These are phyloP conservation scores for Morpho deidamia DNA, from an alignment of 2,888 invertebrate species.

Conservation along the genomic window DNA sequence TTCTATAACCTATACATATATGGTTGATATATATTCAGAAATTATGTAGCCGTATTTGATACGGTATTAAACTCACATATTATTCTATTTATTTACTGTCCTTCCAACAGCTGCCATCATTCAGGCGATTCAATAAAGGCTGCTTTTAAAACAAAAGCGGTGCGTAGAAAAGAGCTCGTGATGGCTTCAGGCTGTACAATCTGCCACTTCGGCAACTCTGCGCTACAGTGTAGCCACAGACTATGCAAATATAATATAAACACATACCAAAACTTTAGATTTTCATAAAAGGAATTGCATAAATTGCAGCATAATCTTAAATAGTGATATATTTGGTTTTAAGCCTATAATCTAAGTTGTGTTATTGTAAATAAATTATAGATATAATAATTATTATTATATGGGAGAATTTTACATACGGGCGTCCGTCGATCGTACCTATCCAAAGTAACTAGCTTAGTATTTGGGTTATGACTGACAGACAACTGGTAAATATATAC, in stretches of 20 bases:
- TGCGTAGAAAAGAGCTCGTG: slow-evolving; percentile 60
- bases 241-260: slow-evolving; percentile 10
- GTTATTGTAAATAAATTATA: too few relatives aligned
- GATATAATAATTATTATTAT: too few relatives aligned
- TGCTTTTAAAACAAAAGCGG: slow-evolving; percentile 38
- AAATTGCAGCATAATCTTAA: too few relatives aligned
- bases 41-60: slow-evolving; percentile 3
- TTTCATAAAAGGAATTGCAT: too few relatives aligned
- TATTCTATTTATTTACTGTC: slow-evolving; percentile 22
- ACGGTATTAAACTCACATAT: slow-evolving; percentile 8
- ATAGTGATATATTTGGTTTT: too few relatives aligned
- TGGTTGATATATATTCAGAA: not conserved
- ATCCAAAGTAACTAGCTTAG: too few relatives aligned
- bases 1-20: too few relatives aligned
- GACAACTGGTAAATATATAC: too few relatives aligned
- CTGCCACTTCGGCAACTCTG: slow-evolving; percentile 70
- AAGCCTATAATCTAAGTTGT: too few relatives aligned
- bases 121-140: slow-evolving; percentile 34
- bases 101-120: slow-evolving; percentile 30
- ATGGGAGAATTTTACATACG: too few relatives aligned
- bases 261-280: slow-evolving; percentile 3
- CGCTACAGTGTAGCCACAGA: slow-evolving; percentile 37
- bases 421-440: too few relatives aligned
- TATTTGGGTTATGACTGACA: too few relatives aligned
- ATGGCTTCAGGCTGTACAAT: slow-evolving; percentile 56